Evolutionary conservation across 1,140 invertebrate species (phyloP).

Genomic region (Drosophila orena): DNA sequence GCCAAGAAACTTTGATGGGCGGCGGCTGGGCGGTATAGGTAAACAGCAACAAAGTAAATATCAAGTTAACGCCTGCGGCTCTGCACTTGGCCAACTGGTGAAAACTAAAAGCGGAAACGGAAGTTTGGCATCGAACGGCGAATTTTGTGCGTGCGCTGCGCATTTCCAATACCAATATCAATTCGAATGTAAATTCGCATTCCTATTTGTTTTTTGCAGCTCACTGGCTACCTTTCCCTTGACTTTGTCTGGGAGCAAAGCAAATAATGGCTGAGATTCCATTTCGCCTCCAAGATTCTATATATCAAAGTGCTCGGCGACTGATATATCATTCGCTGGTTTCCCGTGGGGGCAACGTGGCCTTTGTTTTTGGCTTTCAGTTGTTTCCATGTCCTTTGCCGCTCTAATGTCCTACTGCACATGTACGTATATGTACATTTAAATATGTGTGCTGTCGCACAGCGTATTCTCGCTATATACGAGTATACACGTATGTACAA

Average conservation of each 20-base stretch:
- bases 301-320: slow-evolving; percentile 47
- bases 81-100: slow-evolving; percentile 48
- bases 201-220: slow-evolving; percentile 52
- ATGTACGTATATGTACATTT: background rate
- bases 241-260: slow-evolving; percentile 41
- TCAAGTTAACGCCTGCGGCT: slow-evolving; percentile 79
- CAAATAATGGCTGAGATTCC: slow-evolving; percentile 57
- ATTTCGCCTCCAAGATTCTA: slow-evolving; percentile 42
- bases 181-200: slow-evolving; percentile 28
- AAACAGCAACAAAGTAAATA: slow-evolving; percentile 83
- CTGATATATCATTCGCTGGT: slow-evolving; percentile 38
- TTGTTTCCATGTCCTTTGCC: slow-evolving; percentile 49
- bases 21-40: slow-evolving; percentile 52
- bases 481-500: background rate
- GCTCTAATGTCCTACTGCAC: slow-evolving; percentile 30
- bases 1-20: slow-evolving; percentile 61
- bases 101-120: slow-evolving; percentile 81
- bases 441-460: slow-evolving; percentile 31
- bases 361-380: slow-evolving; percentile 50
- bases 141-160: slow-evolving; percentile 62
- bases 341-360: slow-evolving; percentile 16
- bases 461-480: slow-evolving; percentile 15
- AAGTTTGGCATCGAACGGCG: slow-evolving; percentile 69
- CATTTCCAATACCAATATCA: slow-evolving; percentile 25
- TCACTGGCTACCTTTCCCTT: slow-evolving; percentile 42